A percentile compares a stretch with the other conserved stretches of the same genome.
These are phyloP conservation scores for Echinometra lucunter DNA, from an alignment of 53 echinoderm and acorn worm genomes.

Conservation along the genomic window DNA sequence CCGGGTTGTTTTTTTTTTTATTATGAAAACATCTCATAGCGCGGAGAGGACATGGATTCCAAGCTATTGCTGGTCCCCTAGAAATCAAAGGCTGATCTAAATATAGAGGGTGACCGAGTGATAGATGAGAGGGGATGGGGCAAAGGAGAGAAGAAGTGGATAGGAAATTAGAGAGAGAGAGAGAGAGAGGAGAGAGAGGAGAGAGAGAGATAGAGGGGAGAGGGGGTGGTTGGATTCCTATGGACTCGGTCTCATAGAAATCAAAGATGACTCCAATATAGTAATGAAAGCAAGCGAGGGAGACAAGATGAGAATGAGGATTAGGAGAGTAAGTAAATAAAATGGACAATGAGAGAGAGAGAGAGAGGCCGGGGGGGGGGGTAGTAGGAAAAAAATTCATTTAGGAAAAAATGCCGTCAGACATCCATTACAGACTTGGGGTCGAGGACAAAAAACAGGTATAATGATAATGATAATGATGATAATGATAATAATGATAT, in stretches of 20 bases:
- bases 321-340: no score
- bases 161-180: background rate
- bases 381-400: no score
- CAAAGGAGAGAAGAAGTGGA: background rate
- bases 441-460: no score
- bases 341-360: background rate
- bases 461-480: no score
- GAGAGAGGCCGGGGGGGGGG: no score
- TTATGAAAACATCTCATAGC: conserved; percentile 28
- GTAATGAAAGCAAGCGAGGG: background rate
- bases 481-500: no score
- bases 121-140: background rate
- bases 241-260: no score
- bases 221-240: background rate
- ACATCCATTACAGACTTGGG: no score
- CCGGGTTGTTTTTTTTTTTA: background rate
- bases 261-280: no score
- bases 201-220: background rate
- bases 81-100: background rate
- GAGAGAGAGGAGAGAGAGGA: background rate
- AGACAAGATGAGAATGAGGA: no score
- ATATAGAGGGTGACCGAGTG: background rate
- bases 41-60: conserved; percentile 21
- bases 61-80: background rate
- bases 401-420: no score